Conservation (phyloP, 2,797 vertebrate species). For the Sebastes elongatus region DNA sequence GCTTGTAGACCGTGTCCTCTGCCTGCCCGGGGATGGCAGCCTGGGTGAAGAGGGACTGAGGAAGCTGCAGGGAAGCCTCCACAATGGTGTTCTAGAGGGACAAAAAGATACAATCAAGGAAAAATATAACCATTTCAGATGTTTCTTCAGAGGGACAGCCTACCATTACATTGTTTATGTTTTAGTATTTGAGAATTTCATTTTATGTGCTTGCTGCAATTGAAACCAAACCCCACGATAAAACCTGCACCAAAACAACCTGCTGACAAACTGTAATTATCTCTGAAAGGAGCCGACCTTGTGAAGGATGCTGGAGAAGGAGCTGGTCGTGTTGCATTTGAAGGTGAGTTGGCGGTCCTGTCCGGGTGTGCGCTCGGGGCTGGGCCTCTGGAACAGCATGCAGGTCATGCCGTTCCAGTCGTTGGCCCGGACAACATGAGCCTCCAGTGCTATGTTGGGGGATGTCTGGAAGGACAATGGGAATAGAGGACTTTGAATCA, state of each 20-base stretch:
- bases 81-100: constrained; percentile 87
- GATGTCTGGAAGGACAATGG: constrained; percentile 85
- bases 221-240: not conserved
- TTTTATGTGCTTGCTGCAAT: not conserved
- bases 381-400: constrained; percentile 92
- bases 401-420: constrained; percentile 97
- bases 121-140: not conserved
- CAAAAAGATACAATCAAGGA: not conserved
- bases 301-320: constrained; percentile 89
- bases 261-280: not conserved
- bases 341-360: constrained; percentile 93
- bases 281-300: constrained; percentile 81
- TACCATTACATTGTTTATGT: not conserved
- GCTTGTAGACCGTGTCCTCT: constrained; percentile 89
- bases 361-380: constrained; percentile 82
- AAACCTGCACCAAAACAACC: not conserved
- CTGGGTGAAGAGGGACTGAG: constrained; percentile 89
- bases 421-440: constrained; percentile 87
- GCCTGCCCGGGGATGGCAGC: constrained; percentile 75
- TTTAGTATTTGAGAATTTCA: not conserved
- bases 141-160: too few species aligned
- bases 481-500: not conserved
- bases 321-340: constrained; percentile 94
- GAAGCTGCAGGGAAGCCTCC: constrained; percentile 95
- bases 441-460: constrained; percentile 95